Percentiles rank a stretch among this genome's conserved stretches.
Evolutionary conservation across 2,797 vertebrate genomes (phyloP).

Genomic region (Tangara arthus): DNA sequence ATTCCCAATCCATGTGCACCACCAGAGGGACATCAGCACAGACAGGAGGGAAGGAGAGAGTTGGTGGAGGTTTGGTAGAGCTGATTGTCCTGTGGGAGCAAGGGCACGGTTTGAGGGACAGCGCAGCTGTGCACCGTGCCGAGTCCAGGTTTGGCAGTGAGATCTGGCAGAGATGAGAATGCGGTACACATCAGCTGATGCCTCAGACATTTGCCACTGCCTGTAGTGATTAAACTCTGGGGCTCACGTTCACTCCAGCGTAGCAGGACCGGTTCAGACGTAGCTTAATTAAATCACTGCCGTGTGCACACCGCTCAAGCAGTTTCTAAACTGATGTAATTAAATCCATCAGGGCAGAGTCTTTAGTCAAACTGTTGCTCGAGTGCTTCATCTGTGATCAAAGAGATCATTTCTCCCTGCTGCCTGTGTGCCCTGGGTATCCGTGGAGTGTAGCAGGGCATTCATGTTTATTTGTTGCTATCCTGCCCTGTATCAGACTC

Average conservation of each 20-base stretch:
- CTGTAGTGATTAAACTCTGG: neutral
- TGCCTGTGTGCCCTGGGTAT: neutral
- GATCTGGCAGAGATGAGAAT: neutral
- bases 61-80: neutral
- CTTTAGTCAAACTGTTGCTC: neutral
- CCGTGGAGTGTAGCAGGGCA: neutral
- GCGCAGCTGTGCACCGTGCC: neutral
- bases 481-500: neutral
- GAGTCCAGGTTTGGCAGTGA: neutral
- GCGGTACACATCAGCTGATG: accelerated
- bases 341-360: neutral
- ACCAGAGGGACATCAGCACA: neutral
- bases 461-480: neutral
- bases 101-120: neutral
- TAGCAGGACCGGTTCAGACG: neutral
- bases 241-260: neutral
- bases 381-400: neutral
- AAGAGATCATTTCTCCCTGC: neutral
- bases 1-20: neutral
- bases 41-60: neutral
- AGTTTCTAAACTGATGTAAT: conserved; percentile 1
- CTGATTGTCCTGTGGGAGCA: neutral
- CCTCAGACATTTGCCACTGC: neutral
- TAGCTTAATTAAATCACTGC: neutral
- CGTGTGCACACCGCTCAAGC: neutral